Base-by-base conservation (phyloP, 2,797 vertebrate genomes). In the Muraenolepis orangiensis region DNA sequence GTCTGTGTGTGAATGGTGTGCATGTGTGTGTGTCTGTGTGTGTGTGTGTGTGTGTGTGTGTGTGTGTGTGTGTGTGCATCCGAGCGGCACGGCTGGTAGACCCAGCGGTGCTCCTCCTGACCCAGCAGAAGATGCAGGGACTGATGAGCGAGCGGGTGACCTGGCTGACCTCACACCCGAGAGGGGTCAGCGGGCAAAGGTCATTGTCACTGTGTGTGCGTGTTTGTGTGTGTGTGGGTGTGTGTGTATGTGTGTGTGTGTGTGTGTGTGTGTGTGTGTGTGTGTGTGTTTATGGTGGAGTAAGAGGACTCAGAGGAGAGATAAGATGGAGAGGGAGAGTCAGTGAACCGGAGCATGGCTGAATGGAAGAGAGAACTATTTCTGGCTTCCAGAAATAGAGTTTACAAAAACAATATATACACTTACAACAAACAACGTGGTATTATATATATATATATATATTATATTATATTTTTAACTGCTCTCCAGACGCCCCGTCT, bases 141-240 rank as follows among this genome's bases (percentile, higher is more conserved):
- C 70, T 82, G 82, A 88, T 84, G 86, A 85, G 75, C 14, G 85
- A 85, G 75, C 18, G 66, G 77, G 74, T 81, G 82, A 80, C 84
- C 76, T 57, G 61, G 81, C 74, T 29, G 36, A 86, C 73, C 42
- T 82, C 77, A 76, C 32, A 74, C 77, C 74, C 74, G 69, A 61
- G 67, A 83, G 72, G 79, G 82, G 86, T 80, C 78, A 83, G 18
- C 76, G 81, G 78, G 69, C 77, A 90, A 79, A 84, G 85, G 77
- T 87, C 83, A 80, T 11, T 78, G 76, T 64, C 66, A 61, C 74
- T 79, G 64, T 75, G 66, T 31, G 73, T 80, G 78, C 83, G 38
- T 75, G 6, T 66, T 46, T n/a, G 64, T 31, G 73, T 81, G 79
- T 84, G 36, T 75, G 6, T 66, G 57, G 79, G 61, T 76, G 78